phyloP scores from a whole-genome alignment of 2,797 vertebrate species.

The Micrastur ruficollis region DNA sequence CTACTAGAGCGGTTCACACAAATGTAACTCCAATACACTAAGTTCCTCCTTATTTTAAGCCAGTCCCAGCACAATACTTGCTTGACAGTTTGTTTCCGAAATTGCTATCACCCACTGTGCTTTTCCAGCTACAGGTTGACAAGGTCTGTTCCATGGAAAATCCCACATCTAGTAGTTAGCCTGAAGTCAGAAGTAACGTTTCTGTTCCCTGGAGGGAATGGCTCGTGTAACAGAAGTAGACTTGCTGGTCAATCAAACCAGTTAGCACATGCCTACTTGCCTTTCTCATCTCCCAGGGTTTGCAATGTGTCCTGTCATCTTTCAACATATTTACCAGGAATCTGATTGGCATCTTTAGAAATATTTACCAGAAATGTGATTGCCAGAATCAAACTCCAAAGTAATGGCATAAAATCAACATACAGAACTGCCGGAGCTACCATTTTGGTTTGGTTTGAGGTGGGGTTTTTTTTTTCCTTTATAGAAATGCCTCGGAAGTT shows the following conservation, averaged over 20 bases:
- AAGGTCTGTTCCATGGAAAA: not conserved
- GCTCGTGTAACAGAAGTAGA: not conserved
- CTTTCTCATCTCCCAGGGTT: not conserved
- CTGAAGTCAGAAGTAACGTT: not conserved
- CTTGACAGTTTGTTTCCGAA: not conserved
- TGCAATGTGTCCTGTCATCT: not conserved
- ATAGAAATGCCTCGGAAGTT: not conserved
- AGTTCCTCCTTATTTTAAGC: not conserved
- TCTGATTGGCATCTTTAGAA: not conserved
- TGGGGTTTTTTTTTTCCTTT: not conserved
- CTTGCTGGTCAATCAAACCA: not conserved
- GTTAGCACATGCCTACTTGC: not conserved
- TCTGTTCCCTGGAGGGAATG: not conserved
- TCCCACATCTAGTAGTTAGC: not conserved
- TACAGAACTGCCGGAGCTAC: not conserved
- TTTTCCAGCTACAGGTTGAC: not conserved
- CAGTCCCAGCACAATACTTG: not conserved
- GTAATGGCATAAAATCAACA: not conserved
- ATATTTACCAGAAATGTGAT: not conserved
- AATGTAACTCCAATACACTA: not conserved
- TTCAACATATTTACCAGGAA: not conserved
- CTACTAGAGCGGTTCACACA: not conserved
- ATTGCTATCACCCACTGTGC: not conserved
- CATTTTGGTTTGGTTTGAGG: not conserved
- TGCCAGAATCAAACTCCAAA: not conserved